These are phyloP conservation scores for Blera fallax DNA, from an alignment of 2,888 invertebrate species.

Conservation along the genomic window DNA sequence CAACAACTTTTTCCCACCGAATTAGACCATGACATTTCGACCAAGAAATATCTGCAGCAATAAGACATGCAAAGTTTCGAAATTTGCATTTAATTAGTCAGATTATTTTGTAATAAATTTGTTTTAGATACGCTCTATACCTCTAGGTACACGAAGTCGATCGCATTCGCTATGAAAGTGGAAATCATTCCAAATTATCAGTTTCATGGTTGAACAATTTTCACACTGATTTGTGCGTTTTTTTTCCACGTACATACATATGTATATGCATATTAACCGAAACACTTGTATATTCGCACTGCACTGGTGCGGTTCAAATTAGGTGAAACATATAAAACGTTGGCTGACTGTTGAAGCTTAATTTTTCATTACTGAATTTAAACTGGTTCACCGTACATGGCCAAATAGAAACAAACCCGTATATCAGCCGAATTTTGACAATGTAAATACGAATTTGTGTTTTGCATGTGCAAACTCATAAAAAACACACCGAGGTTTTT, in stretches of 20 bases:
- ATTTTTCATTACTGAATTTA: background rate
- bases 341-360: background rate
- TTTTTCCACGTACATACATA: no score
- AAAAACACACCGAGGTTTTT: background rate
- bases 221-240: conserved; percentile 25
- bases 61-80: background rate
- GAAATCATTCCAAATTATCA: conserved; percentile 48
- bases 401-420: background rate
- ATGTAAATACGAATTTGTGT: background rate
- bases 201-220: conserved; percentile 48
- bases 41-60: background rate
- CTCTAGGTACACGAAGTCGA: background rate
- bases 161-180: background rate
- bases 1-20: background rate
- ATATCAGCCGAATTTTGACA: background rate
- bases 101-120: background rate
- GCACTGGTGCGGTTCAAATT: background rate
- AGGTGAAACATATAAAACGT: background rate
- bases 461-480: background rate
- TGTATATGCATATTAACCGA: conserved; percentile 12
- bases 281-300: conserved; percentile 7
- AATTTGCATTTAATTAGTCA: conserved; percentile 17
- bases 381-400: background rate
- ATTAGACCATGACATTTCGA: conserved; percentile 3
- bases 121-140: background rate